Evolutionary conservation across 2,888 invertebrate genomes (phyloP), one percentile per base, ranked within the genome.

Genomic region (Melipona beecheii): DNA sequence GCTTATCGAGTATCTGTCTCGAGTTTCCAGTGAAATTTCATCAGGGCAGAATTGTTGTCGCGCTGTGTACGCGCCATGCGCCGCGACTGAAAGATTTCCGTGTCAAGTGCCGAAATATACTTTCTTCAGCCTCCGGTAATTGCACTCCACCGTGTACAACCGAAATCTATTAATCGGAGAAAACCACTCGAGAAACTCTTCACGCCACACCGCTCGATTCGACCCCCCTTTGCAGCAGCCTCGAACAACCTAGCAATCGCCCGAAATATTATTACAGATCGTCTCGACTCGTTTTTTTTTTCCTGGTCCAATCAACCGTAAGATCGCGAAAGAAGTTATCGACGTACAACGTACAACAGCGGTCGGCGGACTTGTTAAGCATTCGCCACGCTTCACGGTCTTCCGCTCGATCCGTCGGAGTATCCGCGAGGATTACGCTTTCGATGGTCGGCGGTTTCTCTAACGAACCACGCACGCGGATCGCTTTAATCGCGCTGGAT

Each of bases 341-440:
- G 66, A 72, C 54, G 68, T 31, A 21, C n/a, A n/a, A n/a, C 54
- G 60, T 31, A 21, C 13, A 65, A 6, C 43, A 11, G 43, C n/a
- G 36, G 64, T 15, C n/a, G 36, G 43, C 49, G 1, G 31, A 56
- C 31, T 49, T 68, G 62, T 81, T 81, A 73, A 81, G 73, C 36
- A 81, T 81, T 81, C 36, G 60, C 54, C 56, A 62, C 73, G 70
- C 79, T 79, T 80, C 78, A 78, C 78, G 78, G 3, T 60, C 6
- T 24, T 24, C 60, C 17, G 4, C 36, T 70, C 56, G 65, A 70
- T 43, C 70, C 13, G 9, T 43, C 17, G 21, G 60, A 21, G 19
- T 73, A 24, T 54, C n/a, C 52, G 19, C 66, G 4, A 6, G 21
- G 49, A 78, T 56, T 36, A 24, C 31, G 6, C 24, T 36, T 64